These are phyloP conservation scores for Aleiodes leptofemur DNA, from an alignment of 2,888 invertebrate genomes.

Conservation along the genomic window DNA sequence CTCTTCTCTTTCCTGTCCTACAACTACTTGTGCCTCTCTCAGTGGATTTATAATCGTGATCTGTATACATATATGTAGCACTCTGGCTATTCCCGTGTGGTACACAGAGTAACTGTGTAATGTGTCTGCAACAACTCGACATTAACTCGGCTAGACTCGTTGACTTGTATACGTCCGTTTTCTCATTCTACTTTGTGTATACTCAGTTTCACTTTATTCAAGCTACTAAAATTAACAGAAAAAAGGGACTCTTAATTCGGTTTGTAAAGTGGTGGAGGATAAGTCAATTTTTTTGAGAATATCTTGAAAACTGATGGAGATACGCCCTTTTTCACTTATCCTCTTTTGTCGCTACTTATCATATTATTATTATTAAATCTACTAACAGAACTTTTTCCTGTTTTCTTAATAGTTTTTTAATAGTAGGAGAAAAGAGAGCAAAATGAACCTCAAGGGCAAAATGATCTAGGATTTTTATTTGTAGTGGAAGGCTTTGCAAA, in stretches of 20 bases:
- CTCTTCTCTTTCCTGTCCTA: neutral
- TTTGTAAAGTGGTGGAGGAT: neutral
- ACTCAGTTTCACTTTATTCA: conserved; percentile 17
- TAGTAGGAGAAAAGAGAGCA: too few relatives aligned
- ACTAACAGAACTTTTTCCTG: too few relatives aligned
- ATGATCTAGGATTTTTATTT: too few relatives aligned
- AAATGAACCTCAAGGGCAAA: too few relatives aligned
- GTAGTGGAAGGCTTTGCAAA: too few relatives aligned
- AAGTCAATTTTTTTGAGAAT: too few relatives aligned
- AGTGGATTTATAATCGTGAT: conserved; percentile 48
- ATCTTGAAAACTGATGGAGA: too few relatives aligned
- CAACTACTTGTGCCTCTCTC: neutral
- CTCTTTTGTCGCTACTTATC: too few relatives aligned
- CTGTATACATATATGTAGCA: conserved; percentile 34
- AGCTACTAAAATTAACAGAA: neutral
- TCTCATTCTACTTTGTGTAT: conserved; percentile 25
- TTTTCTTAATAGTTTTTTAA: too few relatives aligned
- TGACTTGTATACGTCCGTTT: conserved; percentile 29
- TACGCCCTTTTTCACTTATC: too few relatives aligned
- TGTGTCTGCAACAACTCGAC: conserved; percentile 37
- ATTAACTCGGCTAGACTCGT: conserved; percentile 33
- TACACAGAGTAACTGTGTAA: conserved; percentile 20
- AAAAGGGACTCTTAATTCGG: neutral
- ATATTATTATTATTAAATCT: too few relatives aligned
- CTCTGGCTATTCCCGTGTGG: conserved; percentile 16